These are phyloP conservation scores for Cantharis rustica DNA, from an alignment of 2,888 invertebrate genomes.

Conservation along the genomic window DNA sequence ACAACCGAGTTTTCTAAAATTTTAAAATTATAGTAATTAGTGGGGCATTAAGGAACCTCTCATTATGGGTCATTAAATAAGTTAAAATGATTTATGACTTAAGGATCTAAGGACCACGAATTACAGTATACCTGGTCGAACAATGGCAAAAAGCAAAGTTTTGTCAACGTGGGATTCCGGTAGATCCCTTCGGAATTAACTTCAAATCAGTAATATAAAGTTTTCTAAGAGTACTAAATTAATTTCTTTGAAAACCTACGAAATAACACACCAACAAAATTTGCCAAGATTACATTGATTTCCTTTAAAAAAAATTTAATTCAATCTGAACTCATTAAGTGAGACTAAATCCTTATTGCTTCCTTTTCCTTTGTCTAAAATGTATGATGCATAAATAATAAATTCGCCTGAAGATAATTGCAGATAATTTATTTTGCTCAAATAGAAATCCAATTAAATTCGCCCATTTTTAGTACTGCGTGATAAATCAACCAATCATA, in stretches of 20 bases:
- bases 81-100: neutral
- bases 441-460: too few species aligned
- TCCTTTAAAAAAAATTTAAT: too few species aligned
- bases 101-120: neutral
- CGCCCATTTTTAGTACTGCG: too few species aligned
- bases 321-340: too few species aligned
- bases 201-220: neutral
- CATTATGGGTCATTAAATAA: neutral
- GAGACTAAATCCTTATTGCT: too few species aligned
- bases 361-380: too few species aligned
- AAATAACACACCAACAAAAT: neutral
- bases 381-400: too few species aligned
- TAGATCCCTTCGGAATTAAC: neutral
- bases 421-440: too few species aligned
- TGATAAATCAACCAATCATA: too few species aligned
- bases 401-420: too few species aligned
- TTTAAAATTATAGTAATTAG: neutral
- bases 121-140: neutral
- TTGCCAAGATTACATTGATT: too few species aligned
- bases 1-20: neutral
- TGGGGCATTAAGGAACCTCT: neutral
- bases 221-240: neutral
- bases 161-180: neutral
- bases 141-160: neutral
- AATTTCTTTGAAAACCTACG: neutral